Evolutionary conservation across 2,888 invertebrate species (phyloP), one percentile per base, ranked within the genome.

Genomic region (Ceriagrion tenellum): DNA sequence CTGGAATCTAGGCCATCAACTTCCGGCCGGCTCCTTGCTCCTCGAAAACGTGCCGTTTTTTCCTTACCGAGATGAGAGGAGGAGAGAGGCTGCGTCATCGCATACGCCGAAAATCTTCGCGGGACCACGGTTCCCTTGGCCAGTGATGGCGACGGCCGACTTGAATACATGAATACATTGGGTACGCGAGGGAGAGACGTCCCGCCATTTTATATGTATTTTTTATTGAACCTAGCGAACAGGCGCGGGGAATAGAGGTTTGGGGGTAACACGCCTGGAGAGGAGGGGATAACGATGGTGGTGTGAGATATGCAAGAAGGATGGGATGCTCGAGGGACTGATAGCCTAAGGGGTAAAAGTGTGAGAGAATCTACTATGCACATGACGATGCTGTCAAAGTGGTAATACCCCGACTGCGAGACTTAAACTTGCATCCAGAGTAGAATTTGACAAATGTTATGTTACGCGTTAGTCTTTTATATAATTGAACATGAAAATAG

Each of bases 101-200:
- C 26, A 10, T n/a, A 23, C 69, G 23, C 23, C 69, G 12, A 69
- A 69, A 69, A 69, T 69, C 69, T 59, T 26, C 35, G 59, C 35
- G 63, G 59, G 63, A 2, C 30, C 63, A 91, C 55, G 91, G 91
- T 40, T 47, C 47, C n/a, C 91, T 35, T 18, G 59, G 30, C 30
- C 63, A 63, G 63, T 35, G 63, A 91, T 35, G 91, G 63, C 20
- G 91, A 63, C 35, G 91, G 63, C 4, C 35, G 26, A 63, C 91
- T 23, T 69, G 91, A 91, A 91, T 91, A 91, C 91, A 91, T 91
- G 91, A 91, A 91, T 91, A 91, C 91, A 91, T 91, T 63, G 59
- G 40, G 35, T 40, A 47, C 47, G 47, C 47, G 40, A 63, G 23
- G 59, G 91, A 47, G 88, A 0, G 35, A 63, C 35, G 35, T 40